These are phyloP conservation scores for Patella depressa DNA, from an alignment of 2,888 invertebrate species.

Conservation along the genomic window DNA sequence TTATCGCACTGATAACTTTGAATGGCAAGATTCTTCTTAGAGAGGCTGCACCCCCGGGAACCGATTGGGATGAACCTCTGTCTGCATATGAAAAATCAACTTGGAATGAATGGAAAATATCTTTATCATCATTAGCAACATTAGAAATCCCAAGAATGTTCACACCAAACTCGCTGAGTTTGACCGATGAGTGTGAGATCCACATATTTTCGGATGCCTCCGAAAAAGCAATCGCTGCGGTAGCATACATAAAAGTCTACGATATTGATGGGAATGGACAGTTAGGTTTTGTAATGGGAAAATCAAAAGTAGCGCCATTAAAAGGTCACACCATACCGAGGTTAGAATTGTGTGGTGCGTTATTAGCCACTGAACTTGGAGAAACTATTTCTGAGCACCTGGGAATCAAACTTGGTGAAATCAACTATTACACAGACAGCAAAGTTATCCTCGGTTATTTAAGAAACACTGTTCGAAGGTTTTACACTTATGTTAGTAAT, in stretches of 20 bases:
- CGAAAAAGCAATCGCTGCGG: constrained; percentile 27
- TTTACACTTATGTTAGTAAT: background rate
- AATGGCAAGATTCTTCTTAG: constrained; percentile 14
- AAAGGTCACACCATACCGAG: constrained; percentile 5
- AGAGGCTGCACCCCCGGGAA: background rate
- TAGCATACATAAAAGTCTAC: constrained; percentile 26
- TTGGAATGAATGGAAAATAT: constrained; percentile 8
- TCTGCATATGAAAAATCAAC: background rate
- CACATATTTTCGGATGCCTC: constrained; percentile 28
- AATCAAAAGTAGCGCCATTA: constrained; percentile 36
- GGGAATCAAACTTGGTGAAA: background rate
- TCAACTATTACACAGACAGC: background rate
- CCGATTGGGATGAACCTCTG: constrained; percentile 21
- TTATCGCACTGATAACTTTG: constrained; percentile 12
- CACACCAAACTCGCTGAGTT: background rate
- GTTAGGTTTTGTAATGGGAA: constrained; percentile 35
- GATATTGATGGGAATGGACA: constrained; percentile 4
- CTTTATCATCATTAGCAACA: background rate
- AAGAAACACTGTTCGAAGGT: background rate
- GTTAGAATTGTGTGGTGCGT: background rate
- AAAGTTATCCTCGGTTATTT: background rate
- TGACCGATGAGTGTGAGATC: background rate
- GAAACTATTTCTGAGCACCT: background rate
- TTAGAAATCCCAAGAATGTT: background rate
- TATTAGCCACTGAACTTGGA: background rate